These are phyloP conservation scores for Dolichomitus sp. DNA, from an alignment of 2,888 invertebrate genomes.

Conservation along the genomic window DNA sequence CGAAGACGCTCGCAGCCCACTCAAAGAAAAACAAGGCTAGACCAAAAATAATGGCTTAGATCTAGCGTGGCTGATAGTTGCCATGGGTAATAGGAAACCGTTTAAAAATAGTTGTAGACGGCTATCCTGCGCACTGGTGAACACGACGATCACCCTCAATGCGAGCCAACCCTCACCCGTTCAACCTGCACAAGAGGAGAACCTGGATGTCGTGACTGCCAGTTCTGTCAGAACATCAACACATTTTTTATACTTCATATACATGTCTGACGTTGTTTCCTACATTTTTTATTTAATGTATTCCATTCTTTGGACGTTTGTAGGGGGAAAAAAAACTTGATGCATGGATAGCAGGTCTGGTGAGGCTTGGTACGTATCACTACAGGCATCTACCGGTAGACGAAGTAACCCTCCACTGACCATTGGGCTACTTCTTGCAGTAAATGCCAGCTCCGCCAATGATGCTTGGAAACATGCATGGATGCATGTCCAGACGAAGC, in stretches of 20 bases:
- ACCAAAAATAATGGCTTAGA: conserved; percentile 83
- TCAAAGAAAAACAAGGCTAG: conserved; percentile 81
- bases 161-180: conserved; percentile 48
- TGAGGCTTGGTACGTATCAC: conserved; percentile 66
- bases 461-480: neutral
- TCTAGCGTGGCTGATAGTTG: conserved; percentile 82
- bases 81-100: conserved; percentile 83
- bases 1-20: conserved; percentile 9
- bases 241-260: conserved; percentile 52
- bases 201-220: conserved; percentile 82
- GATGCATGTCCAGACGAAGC: neutral
- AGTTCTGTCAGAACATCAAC: conserved; percentile 68
- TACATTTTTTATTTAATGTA: neutral
- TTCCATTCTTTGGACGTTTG: conserved; percentile 4
- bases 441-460: conserved; percentile 50
- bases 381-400: conserved; percentile 76
- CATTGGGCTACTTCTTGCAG: conserved; percentile 70
- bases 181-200: conserved; percentile 1
- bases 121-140: conserved; percentile 40
- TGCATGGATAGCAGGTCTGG: neutral
- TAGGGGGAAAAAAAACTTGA: neutral
- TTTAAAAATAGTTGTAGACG: conserved; percentile 82
- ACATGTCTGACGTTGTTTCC: neutral
- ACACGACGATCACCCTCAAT: conserved; percentile 15
- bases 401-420: conserved; percentile 73